Evolutionary conservation across 2,888 invertebrate species (phyloP).

Genomic region (Eupeodes luniger): DNA sequence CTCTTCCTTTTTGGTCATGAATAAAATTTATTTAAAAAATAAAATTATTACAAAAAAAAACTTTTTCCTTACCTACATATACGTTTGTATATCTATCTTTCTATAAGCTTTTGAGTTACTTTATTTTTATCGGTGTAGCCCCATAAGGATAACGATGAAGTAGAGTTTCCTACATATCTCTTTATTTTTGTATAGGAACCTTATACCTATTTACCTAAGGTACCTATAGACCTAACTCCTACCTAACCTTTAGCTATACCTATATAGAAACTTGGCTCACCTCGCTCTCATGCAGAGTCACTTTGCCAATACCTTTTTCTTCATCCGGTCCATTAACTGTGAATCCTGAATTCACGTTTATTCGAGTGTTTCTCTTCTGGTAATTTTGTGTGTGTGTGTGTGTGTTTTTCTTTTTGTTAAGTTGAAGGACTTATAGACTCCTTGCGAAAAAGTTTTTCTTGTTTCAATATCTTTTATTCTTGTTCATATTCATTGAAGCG

Average conservation of each 20-base stretch:
- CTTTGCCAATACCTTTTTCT: constrained; percentile 53
- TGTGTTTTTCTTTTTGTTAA: not conserved
- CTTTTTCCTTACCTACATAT: not conserved
- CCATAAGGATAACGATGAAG: constrained; percentile 26
- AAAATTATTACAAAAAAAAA: constrained; percentile 45
- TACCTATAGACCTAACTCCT: not conserved
- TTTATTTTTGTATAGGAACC: not conserved
- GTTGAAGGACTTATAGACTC: constrained; percentile 34
- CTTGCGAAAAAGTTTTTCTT: constrained; percentile 40
- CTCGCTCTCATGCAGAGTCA: constrained; percentile 38
- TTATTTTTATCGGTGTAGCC: constrained; percentile 41
- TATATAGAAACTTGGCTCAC: not conserved
- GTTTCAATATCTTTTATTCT: constrained; percentile 41
- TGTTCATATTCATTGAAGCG: constrained; percentile 43
- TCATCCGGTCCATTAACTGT: constrained; percentile 70
- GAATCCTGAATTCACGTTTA: constrained; percentile 71
- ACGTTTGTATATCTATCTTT: not conserved
- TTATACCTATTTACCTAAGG: not conserved
- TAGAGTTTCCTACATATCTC: constrained; percentile 1
- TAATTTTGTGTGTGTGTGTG: not conserved
- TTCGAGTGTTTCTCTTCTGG: constrained; percentile 62
- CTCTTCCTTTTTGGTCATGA: constrained; percentile 11
- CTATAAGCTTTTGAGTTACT: constrained; percentile 12
- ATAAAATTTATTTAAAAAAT: constrained; percentile 32
- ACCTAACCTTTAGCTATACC: too few relatives aligned